Evolutionary conservation across 1,140 invertebrate genomes (phyloP).

Genomic region (Ectropis grisescens): DNA sequence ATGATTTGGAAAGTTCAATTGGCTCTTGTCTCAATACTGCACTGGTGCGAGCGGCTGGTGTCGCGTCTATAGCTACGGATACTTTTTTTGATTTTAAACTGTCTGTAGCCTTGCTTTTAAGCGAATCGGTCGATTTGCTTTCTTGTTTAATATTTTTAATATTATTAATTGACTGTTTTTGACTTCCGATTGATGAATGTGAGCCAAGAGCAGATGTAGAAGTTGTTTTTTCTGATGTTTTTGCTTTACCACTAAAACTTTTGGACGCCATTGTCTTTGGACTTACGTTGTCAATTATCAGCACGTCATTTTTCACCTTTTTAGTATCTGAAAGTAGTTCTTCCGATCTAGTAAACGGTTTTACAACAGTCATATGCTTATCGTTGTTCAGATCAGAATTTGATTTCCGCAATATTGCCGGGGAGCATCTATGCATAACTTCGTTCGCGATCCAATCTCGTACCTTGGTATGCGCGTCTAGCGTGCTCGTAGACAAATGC

Average conservation of each 20-base stretch:
- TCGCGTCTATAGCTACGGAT: conserved; percentile 82
- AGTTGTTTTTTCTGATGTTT: conserved; percentile 60
- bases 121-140: conserved; percentile 53
- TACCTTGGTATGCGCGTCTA: conserved; percentile 88
- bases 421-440: conserved; percentile 79
- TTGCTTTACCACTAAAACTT: conserved; percentile 26
- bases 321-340: conserved; percentile 43
- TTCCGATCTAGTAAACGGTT: conserved; percentile 48
- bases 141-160: conserved; percentile 30
- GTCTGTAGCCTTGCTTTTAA: conserved; percentile 55
- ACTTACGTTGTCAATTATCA: conserved; percentile 21
- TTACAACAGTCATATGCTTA: conserved; percentile 38
- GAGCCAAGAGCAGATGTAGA: conserved; percentile 56
- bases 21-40: conserved; percentile 82
- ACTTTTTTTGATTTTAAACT: conserved; percentile 74
- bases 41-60: conserved; percentile 77
- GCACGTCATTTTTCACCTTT: conserved; percentile 30
- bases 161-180: conserved; percentile 32
- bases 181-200: conserved; percentile 47
- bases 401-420: conserved; percentile 72
- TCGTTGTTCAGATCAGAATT: conserved; percentile 65
- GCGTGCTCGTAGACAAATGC: conserved; percentile 82
- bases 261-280: conserved; percentile 28
- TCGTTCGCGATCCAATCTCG: conserved; percentile 87
- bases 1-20: conserved; percentile 77